phyloP scores from a whole-genome alignment of 2,113 vertebrate species.

The Saccopteryx bilineata region DNA sequence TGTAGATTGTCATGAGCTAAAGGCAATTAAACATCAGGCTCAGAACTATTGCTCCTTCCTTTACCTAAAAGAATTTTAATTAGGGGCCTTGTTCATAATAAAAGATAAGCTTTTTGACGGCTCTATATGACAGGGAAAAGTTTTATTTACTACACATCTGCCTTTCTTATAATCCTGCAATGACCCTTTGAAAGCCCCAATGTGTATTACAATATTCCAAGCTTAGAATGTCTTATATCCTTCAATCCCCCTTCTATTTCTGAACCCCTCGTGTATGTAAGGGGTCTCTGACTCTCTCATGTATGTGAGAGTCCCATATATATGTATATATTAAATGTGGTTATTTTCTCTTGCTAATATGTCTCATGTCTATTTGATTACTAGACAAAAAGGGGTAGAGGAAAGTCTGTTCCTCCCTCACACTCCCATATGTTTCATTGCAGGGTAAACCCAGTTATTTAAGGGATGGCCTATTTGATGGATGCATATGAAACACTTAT shows the following conservation, averaged over 20 bases:
- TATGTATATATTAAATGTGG: background rate
- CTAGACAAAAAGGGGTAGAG: background rate
- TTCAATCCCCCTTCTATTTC: background rate
- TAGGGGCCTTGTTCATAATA: background rate
- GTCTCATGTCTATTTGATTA: background rate
- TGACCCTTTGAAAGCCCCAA: background rate
- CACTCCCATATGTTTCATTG: background rate
- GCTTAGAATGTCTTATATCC: background rate
- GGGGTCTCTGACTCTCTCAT: background rate
- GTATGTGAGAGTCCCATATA: background rate
- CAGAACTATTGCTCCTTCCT: background rate
- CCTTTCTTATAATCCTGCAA: background rate
- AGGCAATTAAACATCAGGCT: background rate
- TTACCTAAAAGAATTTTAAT: background rate
- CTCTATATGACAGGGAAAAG: background rate
- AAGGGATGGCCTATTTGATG: background rate
- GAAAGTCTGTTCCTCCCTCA: background rate
- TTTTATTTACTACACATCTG: background rate
- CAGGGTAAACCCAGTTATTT: background rate
- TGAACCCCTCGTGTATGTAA: background rate
- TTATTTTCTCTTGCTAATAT: background rate
- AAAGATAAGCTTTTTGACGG: background rate
- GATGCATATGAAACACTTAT: background rate
- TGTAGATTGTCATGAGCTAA: background rate
- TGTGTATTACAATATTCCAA: background rate